Evolutionary conservation across 2,797 vertebrate species (phyloP).

Genomic region (Spinibarbus caldwelli): DNA sequence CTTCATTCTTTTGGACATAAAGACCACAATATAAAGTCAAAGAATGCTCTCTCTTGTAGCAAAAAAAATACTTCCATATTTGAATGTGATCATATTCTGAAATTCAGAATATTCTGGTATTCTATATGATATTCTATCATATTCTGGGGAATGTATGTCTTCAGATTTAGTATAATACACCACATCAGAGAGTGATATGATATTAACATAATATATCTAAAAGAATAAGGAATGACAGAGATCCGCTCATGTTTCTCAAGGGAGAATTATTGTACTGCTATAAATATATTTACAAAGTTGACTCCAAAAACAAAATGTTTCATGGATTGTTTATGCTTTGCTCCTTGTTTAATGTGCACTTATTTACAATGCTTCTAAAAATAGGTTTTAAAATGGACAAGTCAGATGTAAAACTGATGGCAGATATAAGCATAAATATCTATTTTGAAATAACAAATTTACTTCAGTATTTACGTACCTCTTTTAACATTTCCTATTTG

Average conservation of each 20-base stretch:
- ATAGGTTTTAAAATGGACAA: background rate
- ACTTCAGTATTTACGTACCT: background rate
- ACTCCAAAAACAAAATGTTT: background rate
- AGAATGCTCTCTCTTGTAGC: background rate
- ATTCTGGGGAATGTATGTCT: too few relatives aligned
- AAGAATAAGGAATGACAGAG: background rate
- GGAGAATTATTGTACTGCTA: background rate
- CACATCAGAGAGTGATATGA: background rate
- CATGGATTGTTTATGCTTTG: background rate
- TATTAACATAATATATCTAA: background rate
- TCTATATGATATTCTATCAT: too few relatives aligned
- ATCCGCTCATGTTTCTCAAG: background rate
- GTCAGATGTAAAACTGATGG: background rate
- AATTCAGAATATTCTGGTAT: too few relatives aligned
- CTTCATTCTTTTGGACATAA: slow-evolving; percentile 73
- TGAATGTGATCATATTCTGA: background rate
- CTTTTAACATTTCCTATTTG: background rate
- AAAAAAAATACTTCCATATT: slow-evolving; percentile 59
- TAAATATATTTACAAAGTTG: background rate
- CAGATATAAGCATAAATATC: background rate
- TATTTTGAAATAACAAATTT: background rate
- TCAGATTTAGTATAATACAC: background rate
- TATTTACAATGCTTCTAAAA: background rate
- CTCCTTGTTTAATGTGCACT: background rate
- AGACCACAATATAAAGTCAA: slow-evolving; percentile 7